Percentiles rank a stretch among this genome's conserved stretches.
phyloP scores from a whole-genome alignment of 2,797 vertebrate species.

The Pantherophis alleghaniensis region DNA sequence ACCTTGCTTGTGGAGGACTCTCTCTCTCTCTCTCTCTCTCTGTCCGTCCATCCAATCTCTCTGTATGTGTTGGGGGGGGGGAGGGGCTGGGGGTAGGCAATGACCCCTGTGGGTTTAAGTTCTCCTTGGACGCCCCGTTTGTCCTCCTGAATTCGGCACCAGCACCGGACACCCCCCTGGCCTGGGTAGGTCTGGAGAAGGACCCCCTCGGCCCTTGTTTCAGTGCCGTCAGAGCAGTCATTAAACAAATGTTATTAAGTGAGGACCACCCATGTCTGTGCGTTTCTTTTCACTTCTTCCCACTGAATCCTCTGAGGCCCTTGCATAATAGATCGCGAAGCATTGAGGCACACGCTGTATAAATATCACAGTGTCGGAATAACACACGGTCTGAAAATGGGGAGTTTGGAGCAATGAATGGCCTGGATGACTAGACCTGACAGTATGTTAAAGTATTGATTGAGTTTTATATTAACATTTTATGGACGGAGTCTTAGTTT shows the following conservation, averaged over 20 bases:
- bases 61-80: too few relatives aligned
- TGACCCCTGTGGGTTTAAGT: neutral
- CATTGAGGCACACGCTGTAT: neutral
- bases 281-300: neutral
- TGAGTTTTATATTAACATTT: neutral
- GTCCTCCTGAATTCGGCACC: neutral
- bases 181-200: too few relatives aligned
- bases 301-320: neutral
- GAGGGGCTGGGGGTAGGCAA: neutral
- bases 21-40: too few relatives aligned
- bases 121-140: too few relatives aligned
- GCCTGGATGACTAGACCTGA: neutral
- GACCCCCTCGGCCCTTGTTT: neutral
- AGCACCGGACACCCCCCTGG: too few relatives aligned
- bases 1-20: too few relatives aligned
- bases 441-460: neutral
- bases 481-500: neutral
- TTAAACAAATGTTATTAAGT: neutral
- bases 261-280: neutral
- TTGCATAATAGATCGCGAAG: neutral
- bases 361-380: neutral
- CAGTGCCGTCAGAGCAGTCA: neutral
- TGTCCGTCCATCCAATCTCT: too few relatives aligned
- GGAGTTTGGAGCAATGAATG: neutral
- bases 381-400: neutral